phyloP scores from a whole-genome alignment of 1,140 invertebrate genomes.

The Drosophila sturtevanti region DNA sequence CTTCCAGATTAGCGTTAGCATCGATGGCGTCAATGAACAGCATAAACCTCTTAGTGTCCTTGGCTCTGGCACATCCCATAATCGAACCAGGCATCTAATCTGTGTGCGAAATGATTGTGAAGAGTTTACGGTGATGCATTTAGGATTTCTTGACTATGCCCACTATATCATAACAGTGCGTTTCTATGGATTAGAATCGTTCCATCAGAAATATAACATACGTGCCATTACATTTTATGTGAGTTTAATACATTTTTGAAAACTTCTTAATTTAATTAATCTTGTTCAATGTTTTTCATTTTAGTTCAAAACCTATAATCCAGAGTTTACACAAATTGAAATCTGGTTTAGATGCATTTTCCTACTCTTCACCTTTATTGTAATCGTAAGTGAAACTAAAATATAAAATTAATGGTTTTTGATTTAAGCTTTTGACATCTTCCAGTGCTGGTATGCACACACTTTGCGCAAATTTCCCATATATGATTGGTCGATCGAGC shows the following conservation, averaged over 20 bases:
- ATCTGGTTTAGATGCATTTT: conserved; percentile 98
- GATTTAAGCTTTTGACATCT: not conserved
- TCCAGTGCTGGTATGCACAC: conserved; percentile 95
- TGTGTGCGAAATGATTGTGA: conserved; percentile 93
- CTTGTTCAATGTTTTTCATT: not conserved
- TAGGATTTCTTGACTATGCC: conserved; percentile 94
- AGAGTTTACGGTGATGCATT: conserved; percentile 93
- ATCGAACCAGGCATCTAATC: conserved; percentile 91
- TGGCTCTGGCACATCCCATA: conserved; percentile 86
- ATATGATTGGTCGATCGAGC: conserved; percentile 98
- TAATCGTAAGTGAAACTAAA: conserved; percentile 89
- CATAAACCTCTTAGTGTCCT: conserved; percentile 88
- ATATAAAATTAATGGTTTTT: conserved; percentile 56
- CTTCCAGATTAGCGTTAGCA: conserved; percentile 91
- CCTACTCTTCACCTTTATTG: conserved; percentile 92
- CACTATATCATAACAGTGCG: conserved; percentile 93
- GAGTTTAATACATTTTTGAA: conserved; percentile 84
- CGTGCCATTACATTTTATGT: conserved; percentile 94
- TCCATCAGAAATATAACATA: conserved; percentile 92
- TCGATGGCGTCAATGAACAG: conserved; percentile 90
- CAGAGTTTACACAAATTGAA: conserved; percentile 97
- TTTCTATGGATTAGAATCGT: conserved; percentile 92
- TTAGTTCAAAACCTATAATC: conserved; percentile 98
- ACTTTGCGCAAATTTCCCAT: conserved; percentile 93
- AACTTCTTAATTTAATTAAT: conserved; percentile 17